A percentile compares a stretch with the other conserved stretches of the same genome.
phyloP scores from a whole-genome alignment of 2,797 vertebrate species.

The Rhadinocentrus ornatus region DNA sequence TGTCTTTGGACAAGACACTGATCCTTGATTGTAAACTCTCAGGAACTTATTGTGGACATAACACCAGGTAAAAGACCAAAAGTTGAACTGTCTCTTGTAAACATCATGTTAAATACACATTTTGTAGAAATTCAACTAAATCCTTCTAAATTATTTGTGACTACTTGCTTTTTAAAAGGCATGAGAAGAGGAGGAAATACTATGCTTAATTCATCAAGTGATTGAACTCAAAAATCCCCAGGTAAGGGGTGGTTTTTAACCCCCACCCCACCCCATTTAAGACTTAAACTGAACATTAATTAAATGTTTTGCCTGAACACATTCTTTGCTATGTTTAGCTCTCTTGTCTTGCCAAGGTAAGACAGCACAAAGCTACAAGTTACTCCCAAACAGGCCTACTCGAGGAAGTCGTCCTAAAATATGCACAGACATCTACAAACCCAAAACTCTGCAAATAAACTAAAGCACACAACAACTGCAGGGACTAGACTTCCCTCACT shows the following conservation, averaged over 20 bases:
- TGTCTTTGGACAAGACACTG: conserved; percentile 36
- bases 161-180: background rate
- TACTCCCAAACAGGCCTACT: conserved; percentile 60
- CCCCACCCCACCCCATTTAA: background rate
- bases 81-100: conserved; percentile 6
- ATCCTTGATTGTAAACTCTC: conserved; percentile 18
- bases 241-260: conserved; percentile 13
- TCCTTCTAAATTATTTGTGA: background rate
- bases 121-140: background rate
- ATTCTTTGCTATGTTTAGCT: conserved; percentile 52
- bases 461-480: conserved; percentile 61
- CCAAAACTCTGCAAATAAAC: conserved; percentile 69
- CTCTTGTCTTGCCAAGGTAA: conserved; percentile 51
- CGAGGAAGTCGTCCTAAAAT: conserved; percentile 70
- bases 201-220: conserved; percentile 2
- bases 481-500: conserved; percentile 43
- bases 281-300: conserved; percentile 31
- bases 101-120: background rate
- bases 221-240: conserved; percentile 2
- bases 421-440: conserved; percentile 57
- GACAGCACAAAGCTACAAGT: conserved; percentile 71
- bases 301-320: conserved; percentile 29
- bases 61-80: conserved; percentile 24
- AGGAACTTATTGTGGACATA: conserved; percentile 14
- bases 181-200: background rate